These are phyloP conservation scores for Macrotus californicus DNA, from an alignment of 2,113 vertebrate species.

Conservation along the genomic window DNA sequence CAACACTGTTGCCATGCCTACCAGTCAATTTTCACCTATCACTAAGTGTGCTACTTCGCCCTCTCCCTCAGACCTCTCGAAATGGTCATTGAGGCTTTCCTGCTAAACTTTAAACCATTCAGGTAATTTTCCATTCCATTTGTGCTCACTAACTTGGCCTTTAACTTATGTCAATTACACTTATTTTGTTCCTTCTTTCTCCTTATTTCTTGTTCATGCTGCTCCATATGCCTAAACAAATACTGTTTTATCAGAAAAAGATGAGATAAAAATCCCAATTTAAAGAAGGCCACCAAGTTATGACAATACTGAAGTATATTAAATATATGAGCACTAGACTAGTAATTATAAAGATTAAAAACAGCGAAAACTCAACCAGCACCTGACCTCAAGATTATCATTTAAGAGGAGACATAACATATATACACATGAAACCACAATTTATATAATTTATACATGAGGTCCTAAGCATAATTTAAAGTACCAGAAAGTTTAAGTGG, in stretches of 20 bases:
- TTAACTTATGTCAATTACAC: neutral
- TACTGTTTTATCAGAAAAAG: neutral
- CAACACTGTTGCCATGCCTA: neutral
- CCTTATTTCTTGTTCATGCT: neutral
- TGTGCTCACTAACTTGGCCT: constrained; percentile 37
- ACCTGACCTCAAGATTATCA: neutral
- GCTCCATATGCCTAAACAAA: constrained; percentile 27
- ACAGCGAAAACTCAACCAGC: constrained; percentile 23
- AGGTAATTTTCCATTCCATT: constrained; percentile 40
- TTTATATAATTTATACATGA: neutral
- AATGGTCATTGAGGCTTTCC: constrained; percentile 13
- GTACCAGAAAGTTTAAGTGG: neutral
- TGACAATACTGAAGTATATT: neutral
- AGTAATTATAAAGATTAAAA: neutral
- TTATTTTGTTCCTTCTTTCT: constrained; percentile 10
- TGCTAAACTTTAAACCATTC: constrained; percentile 27
- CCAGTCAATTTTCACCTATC: constrained; percentile 33
- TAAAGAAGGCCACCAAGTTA: constrained; percentile 15
- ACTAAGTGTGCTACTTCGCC: neutral
- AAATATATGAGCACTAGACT: neutral
- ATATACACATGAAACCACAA: neutral
- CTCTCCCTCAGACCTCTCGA: constrained; percentile 17
- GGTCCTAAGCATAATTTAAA: neutral
- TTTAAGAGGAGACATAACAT: constrained; percentile 10
- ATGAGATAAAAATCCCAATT: constrained; percentile 22